A percentile compares a stretch with the other conserved stretches of the same genome.
Conservation (phyloP, 2,888 invertebrate genomes). For the Drosophila nr. medialis region DNA sequence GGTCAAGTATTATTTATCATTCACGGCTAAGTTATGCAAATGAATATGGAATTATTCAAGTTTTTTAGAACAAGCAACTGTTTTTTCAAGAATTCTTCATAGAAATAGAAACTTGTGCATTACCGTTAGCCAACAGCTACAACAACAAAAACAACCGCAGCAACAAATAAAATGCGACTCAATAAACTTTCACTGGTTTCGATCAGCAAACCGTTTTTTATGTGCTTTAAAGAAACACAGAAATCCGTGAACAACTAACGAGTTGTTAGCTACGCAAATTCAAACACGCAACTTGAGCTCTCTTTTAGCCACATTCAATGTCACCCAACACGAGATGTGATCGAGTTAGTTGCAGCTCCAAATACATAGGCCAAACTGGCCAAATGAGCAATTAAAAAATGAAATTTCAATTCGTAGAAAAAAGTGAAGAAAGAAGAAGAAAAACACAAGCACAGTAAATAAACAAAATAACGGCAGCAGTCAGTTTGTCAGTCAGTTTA, state of each 20-base stretch:
- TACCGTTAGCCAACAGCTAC: conserved; percentile 42
- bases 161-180: conserved; percentile 35
- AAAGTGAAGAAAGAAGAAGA: not conserved
- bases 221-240: conserved; percentile 17
- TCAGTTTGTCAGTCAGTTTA: not conserved
- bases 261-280: conserved; percentile 44
- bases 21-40: not conserved
- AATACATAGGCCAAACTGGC: conserved; percentile 33
- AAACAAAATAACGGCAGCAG: not conserved
- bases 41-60: not conserved
- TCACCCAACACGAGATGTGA: not conserved
- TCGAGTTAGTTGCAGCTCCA: conserved; percentile 3
- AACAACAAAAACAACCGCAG: not conserved
- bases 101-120: conserved; percentile 45
- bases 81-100: conserved; percentile 35
- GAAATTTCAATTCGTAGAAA: conserved; percentile 67
- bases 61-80: conserved; percentile 33
- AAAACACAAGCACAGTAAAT: not conserved
- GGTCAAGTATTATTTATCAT: not conserved
- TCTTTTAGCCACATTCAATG: conserved; percentile 19
- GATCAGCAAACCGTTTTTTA: conserved; percentile 48
- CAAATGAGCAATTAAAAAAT: conserved; percentile 69
- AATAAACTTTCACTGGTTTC: conserved; percentile 79
- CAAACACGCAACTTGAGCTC: conserved; percentile 18
- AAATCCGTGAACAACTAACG: conserved; percentile 24